Percentiles rank a stretch among this genome's conserved stretches.
Evolutionary conservation across 2,113 vertebrate species (phyloP).

Genomic region (Psammodynastes pulverulentus): DNA sequence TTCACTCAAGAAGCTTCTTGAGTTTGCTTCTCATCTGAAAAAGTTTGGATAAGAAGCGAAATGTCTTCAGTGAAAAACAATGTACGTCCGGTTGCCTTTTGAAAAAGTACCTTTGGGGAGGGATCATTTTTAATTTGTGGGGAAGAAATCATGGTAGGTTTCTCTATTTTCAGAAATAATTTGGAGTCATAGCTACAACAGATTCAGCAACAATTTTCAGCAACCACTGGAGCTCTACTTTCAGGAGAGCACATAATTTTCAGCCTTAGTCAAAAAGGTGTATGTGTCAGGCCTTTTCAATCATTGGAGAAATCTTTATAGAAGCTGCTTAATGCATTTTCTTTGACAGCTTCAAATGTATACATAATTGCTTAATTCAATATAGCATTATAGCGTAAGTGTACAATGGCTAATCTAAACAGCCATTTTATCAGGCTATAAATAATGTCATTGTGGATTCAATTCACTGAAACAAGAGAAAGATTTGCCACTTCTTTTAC

Average conservation of each 20-base stretch:
- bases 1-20: background rate
- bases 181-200: background rate
- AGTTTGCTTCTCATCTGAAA: background rate
- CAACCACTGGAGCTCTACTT: background rate
- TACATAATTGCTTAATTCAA: background rate
- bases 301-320: background rate
- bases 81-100: background rate
- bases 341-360: background rate
- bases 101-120: no score
- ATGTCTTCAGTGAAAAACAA: background rate
- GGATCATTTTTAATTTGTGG: background rate
- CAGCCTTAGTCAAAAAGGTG: background rate
- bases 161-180: background rate
- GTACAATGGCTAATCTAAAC: slow-evolving; percentile 32
- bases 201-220: background rate
- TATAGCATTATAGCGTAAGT: slow-evolving; percentile 33
- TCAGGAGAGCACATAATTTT: background rate
- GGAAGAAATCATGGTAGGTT: background rate
- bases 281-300: background rate
- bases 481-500: slow-evolving; percentile 45
- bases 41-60: background rate
- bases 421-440: slow-evolving; percentile 32
- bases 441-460: slow-evolving; percentile 40
- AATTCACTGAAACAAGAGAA: slow-evolving; percentile 43
- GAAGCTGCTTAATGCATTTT: background rate